These are phyloP conservation scores for Melikaiella ostensackeni DNA, from an alignment of 2,888 invertebrate species.

Conservation along the genomic window DNA sequence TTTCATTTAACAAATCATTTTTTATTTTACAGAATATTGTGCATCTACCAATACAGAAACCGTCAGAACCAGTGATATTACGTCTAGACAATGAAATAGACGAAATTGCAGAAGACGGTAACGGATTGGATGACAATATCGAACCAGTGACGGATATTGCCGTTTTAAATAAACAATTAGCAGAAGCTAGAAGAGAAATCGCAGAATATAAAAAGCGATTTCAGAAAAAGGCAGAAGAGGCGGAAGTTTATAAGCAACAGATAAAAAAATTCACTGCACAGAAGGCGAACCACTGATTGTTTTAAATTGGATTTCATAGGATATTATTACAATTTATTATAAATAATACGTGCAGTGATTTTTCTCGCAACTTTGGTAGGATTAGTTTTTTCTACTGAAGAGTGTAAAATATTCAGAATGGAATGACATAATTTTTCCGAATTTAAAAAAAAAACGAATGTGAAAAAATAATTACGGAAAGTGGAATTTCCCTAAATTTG, in stretches of 20 bases:
- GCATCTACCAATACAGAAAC: constrained; percentile 56
- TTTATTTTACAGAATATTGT: constrained; percentile 63
- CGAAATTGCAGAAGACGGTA: constrained; percentile 77
- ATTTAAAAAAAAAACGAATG: too few relatives aligned
- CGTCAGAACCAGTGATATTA: constrained; percentile 66
- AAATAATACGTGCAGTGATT: too few relatives aligned
- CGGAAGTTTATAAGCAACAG: constrained; percentile 76
- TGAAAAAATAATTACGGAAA: too few relatives aligned
- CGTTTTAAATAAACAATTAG: constrained; percentile 72
- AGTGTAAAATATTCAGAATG: not conserved
- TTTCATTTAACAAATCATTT: not conserved
- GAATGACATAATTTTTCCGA: too few relatives aligned
- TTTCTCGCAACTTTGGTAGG: too few relatives aligned
- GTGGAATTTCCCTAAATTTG: too few relatives aligned
- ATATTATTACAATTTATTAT: not conserved
- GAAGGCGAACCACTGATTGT: constrained; percentile 48
- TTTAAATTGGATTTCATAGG: not conserved
- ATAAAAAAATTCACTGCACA: constrained; percentile 68
- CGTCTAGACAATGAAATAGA: constrained; percentile 72
- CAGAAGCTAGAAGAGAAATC: constrained; percentile 69
- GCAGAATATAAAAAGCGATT: constrained; percentile 73
- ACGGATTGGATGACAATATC: constrained; percentile 75
- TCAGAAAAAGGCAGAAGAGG: constrained; percentile 74
- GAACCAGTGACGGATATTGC: constrained; percentile 67
- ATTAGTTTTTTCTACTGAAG: not conserved